Evolutionary conservation across 2,888 invertebrate species (phyloP).

Genomic region (Clitarchus hookeri): DNA sequence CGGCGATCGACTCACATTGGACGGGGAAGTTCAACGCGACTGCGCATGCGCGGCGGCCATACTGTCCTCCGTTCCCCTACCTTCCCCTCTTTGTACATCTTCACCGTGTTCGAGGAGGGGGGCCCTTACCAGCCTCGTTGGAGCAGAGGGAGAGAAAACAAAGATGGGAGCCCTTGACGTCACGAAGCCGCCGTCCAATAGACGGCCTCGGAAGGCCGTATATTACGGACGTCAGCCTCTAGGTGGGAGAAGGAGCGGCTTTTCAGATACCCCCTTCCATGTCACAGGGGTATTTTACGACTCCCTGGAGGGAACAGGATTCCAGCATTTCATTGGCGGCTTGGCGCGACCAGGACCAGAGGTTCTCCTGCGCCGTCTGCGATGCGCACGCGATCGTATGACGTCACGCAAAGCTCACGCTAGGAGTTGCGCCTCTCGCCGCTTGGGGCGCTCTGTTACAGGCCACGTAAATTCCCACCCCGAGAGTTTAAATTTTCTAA

Average conservation of each 20-base stretch:
- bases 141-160: neutral
- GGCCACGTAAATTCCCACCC: neutral
- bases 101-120: neutral
- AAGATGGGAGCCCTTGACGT: neutral
- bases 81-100: neutral
- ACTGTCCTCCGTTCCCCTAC: neutral
- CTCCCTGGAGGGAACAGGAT: neutral
- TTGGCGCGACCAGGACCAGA: neutral
- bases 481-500: too few relatives aligned
- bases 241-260: neutral
- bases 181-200: neutral
- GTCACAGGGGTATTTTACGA: neutral
- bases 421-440: neutral
- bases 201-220: neutral
- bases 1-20: conserved; percentile 14
- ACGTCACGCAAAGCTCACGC: neutral
- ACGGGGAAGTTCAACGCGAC: neutral
- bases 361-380: neutral
- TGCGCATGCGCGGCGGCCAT: conserved; percentile 10
- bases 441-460: neutral
- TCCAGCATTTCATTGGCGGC: neutral
- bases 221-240: neutral
- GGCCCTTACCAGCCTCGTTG: too few relatives aligned
- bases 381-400: neutral
- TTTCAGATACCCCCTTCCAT: neutral